Base-by-base conservation (phyloP, 1,140 invertebrate genomes). In the Camponotus pennsylvanicus region DNA sequence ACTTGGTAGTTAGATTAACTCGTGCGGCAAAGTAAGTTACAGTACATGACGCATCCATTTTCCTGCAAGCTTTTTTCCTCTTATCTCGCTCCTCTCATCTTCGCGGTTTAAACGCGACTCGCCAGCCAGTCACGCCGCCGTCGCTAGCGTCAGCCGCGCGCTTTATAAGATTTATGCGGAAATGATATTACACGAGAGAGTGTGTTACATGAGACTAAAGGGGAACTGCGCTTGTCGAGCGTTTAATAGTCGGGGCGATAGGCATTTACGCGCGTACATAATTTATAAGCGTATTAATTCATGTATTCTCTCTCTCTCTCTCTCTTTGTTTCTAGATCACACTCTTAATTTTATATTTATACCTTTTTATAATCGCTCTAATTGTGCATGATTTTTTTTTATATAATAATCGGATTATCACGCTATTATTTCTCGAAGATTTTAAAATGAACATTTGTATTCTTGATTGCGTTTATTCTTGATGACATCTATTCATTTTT, bases 151-250 rank as follows among this genome's bases (percentile, higher is more conserved):
- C 67, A 82, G 79, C 79, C 79, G 79, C 37, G 77, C 63, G 69
- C 69, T 73, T 82, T 82, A 82, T 82, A 82, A 82, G 79, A 82
- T 82, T 82, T 73, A 82, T 82, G 67, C 79, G 79, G 79, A 82
- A 82, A 82, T 82, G 49, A 82, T 73, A 82, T 82, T 82, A 82
- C 79, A 73, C 69, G 67, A 45, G 79, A 82, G 78, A 73, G 79
- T 42, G 67, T 73, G 69, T 73, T 82, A 59, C 69, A 57, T 52
- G 40, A 70, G 40, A 71, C 52, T 82, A 82, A 82, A 82, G 79
- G 79, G 67, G 79, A 82, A 82, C 79, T 82, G 21, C 37, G 78
- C 78, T 82, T 73, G 67, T 61, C 52, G 42, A 34, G 55, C 79
- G 55, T 11, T 83, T 83, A 61, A 83, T 83, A 83, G 55, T 52